Conservation (phyloP, 35 echinoderm and acorn worm genomes). For the Anneissia japonica region DNA sequence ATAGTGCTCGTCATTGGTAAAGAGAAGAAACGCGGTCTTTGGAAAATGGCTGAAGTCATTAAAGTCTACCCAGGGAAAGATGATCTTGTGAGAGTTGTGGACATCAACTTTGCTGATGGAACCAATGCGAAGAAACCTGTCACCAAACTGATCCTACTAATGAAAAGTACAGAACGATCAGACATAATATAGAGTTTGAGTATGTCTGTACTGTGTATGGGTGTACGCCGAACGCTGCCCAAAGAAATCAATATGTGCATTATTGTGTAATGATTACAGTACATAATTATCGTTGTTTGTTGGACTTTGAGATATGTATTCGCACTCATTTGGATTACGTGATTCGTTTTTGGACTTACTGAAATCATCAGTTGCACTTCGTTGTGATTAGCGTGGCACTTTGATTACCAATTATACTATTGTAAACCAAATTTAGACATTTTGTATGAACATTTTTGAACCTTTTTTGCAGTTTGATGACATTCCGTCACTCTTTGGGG, state of each 20-base stretch:
- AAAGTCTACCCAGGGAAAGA: constrained; percentile 45
- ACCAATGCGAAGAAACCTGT: constrained; percentile 37
- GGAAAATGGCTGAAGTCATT: constrained; percentile 50
- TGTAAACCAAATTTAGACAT: neutral
- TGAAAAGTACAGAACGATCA: constrained; percentile 37
- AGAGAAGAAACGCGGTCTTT: constrained; percentile 26
- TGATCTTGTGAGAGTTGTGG: constrained; percentile 34
- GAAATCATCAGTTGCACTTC: too few relatives aligned
- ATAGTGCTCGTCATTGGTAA: constrained; percentile 38
- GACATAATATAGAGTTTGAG: neutral
- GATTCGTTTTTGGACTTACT: too few relatives aligned
- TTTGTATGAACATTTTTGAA: neutral
- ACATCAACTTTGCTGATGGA: constrained; percentile 20
- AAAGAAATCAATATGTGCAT: too few relatives aligned
- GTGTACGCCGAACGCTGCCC: too few relatives aligned
- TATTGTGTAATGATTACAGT: too few relatives aligned
- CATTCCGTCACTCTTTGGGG: constrained; percentile 32
- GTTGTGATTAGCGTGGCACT: neutral
- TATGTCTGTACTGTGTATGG: neutral
- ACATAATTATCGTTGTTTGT: too few relatives aligned
- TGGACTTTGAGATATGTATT: too few relatives aligned
- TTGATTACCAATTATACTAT: neutral
- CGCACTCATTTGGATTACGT: too few relatives aligned
- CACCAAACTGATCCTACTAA: constrained; percentile 46
- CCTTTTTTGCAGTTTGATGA: neutral